Percentiles rank a stretch among this genome's conserved stretches.
phyloP scores from a whole-genome alignment of 2,113 vertebrate species.

The Odontophorus gujanensis region DNA sequence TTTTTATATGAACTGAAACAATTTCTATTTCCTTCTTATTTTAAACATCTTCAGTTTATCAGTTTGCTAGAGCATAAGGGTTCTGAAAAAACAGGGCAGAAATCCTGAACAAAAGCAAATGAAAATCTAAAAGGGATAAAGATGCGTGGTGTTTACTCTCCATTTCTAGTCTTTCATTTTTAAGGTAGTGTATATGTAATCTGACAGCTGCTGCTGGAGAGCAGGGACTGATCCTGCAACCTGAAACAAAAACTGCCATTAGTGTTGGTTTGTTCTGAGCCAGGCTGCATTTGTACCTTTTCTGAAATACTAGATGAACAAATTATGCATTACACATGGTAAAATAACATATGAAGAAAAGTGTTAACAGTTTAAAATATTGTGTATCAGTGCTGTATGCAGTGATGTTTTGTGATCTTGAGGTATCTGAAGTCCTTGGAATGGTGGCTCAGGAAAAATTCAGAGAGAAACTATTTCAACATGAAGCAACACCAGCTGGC shows the following conservation, averaged over 20 bases:
- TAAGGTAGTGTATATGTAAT: background rate
- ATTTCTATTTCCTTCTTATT: background rate
- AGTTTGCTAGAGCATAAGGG: background rate
- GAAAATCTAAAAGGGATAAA: background rate
- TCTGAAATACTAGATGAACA: background rate
- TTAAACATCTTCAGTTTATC: background rate
- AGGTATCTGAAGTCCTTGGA: background rate
- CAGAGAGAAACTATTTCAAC: background rate
- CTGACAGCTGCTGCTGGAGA: background rate
- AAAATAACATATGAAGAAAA: background rate
- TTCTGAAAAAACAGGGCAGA: background rate
- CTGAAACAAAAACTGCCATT: background rate
- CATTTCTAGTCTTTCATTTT: background rate
- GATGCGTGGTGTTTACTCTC: background rate
- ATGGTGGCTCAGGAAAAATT: background rate
- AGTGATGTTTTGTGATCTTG: background rate
- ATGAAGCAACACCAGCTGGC: background rate
- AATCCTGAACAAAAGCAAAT: background rate
- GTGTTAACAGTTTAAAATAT: background rate
- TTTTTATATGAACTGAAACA: background rate
- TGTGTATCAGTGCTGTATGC: background rate
- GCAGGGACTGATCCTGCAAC: background rate
- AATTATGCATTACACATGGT: background rate
- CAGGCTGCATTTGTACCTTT: background rate
- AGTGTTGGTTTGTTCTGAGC: background rate